These are phyloP conservation scores for Formica exsecta DNA, from an alignment of 1,140 invertebrate genomes.

Conservation along the genomic window DNA sequence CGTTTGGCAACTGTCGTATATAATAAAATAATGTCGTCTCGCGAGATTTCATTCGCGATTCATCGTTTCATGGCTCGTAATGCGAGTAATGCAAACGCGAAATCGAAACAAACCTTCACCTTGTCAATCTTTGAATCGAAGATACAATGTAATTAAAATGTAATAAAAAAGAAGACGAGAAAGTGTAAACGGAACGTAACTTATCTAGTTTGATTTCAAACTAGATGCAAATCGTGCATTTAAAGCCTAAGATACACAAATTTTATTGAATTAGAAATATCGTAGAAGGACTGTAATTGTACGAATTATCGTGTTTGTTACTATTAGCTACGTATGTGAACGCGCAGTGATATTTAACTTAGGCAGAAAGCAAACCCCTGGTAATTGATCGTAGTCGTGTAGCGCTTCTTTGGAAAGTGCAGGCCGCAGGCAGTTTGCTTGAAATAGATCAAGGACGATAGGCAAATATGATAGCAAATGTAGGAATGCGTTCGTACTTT, in stretches of 20 bases:
- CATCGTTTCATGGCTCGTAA: background rate
- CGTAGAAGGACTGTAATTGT: background rate
- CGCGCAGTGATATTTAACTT: background rate
- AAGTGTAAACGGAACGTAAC: background rate
- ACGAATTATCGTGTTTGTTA: slow-evolving; percentile 18
- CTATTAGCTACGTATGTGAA: background rate
- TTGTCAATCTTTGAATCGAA: no score
- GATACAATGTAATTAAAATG: no score
- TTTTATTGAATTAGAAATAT: background rate
- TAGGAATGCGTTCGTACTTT: slow-evolving; percentile 25
- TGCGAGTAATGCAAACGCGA: background rate
- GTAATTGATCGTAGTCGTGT: slow-evolving; percentile 4
- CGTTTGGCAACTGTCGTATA: background rate
- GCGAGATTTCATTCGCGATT: background rate
- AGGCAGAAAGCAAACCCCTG: background rate
- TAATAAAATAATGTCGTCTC: background rate
- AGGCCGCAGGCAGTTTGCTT: slow-evolving; percentile 15
- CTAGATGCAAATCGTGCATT: background rate
- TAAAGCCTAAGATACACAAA: background rate
- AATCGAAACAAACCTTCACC: background rate
- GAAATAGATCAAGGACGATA: slow-evolving; percentile 54
- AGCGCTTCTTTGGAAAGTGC: slow-evolving; percentile 31
- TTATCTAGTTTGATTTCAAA: background rate
- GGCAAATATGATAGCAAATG: slow-evolving; percentile 28
- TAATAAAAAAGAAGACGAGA: background rate